Conservation (phyloP, 2,113 vertebrate species). For the Prietella phreatophila region DNA sequence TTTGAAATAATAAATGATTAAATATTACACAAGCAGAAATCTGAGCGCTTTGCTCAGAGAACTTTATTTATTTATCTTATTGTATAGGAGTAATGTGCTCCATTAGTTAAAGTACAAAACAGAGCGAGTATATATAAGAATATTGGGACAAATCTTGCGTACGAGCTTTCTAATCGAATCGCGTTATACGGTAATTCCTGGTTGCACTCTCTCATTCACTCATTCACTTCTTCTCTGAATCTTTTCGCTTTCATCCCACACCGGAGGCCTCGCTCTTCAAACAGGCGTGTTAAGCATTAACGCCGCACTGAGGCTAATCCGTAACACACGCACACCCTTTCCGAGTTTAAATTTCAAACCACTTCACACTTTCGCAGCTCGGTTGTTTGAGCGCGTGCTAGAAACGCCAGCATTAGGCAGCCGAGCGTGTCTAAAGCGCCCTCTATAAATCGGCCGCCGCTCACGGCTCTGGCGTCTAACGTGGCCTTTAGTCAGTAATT, state of each 20-base stretch:
- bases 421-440: constrained; percentile 49
- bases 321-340: constrained; percentile 1
- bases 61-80: not conserved
- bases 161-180: not conserved
- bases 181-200: not conserved
- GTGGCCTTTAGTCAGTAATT: constrained; percentile 32
- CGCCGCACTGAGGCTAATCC: constrained; percentile 31
- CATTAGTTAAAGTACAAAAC: too few species aligned
- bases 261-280: constrained; percentile 7
- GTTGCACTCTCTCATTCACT: not conserved
- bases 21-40: not conserved
- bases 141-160: not conserved
- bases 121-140: not conserved
- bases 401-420: constrained; percentile 40
- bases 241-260: not conserved
- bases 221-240: not conserved
- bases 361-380: constrained; percentile 25
- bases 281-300: constrained; percentile 42
- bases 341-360: constrained; percentile 42
- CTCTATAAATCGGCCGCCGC: constrained; percentile 29
- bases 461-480: constrained; percentile 11
- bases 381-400: constrained; percentile 36
- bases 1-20: not conserved
- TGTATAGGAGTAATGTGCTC: not conserved
- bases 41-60: not conserved